These are phyloP conservation scores for Pipistrellus kuhlii DNA, from an alignment of 2,797 vertebrate species.

Conservation along the genomic window DNA sequence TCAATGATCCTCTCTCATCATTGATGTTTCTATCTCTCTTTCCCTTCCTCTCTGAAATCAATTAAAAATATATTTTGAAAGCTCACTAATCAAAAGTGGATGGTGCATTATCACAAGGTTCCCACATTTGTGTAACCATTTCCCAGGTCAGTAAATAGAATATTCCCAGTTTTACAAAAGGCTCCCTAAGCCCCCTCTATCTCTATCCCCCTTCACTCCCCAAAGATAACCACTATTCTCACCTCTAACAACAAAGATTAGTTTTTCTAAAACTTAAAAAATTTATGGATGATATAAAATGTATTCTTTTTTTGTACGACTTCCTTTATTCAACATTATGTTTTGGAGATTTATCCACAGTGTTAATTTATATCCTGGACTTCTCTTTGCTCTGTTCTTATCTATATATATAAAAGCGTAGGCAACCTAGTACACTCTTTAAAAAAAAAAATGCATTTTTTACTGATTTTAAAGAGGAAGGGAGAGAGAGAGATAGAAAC, in stretches of 20 bases:
- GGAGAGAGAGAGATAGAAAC: too few relatives aligned
- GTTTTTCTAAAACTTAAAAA: not conserved
- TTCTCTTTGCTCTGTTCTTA: too few relatives aligned
- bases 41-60: too few relatives aligned
- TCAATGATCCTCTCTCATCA: too few relatives aligned
- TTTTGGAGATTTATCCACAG: not conserved
- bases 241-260: not conserved
- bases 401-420: too few relatives aligned
- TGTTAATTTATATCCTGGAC: not conserved
- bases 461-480: too few relatives aligned
- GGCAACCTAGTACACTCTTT: not conserved
- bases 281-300: not conserved
- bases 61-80: not conserved
- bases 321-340: not conserved
- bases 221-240: not conserved
- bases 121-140: not conserved
- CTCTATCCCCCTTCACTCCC: fast-evolving
- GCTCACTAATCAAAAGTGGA: not conserved
- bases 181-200: not conserved
- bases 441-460: too few relatives aligned
- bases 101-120: not conserved
- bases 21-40: too few relatives aligned
- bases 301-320: not conserved
- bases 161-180: not conserved
- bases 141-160: not conserved